Evolutionary conservation across 2,797 vertebrate species (phyloP).

Genomic region (Propithecus deckenii): DNA sequence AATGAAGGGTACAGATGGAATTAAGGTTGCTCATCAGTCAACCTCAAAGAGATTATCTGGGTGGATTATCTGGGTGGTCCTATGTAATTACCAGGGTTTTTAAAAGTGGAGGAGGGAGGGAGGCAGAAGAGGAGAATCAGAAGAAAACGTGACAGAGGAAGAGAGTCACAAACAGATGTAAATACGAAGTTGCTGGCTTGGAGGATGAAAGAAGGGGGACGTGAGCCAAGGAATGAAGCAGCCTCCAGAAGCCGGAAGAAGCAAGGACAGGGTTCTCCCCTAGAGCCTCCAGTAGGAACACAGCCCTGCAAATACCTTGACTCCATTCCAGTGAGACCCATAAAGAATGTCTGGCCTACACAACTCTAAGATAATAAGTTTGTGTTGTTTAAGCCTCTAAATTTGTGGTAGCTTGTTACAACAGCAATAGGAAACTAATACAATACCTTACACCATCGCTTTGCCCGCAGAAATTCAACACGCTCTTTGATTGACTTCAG

Average conservation of each 20-base stretch:
- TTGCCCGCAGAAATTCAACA: conserved; percentile 21
- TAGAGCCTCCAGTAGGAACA: neutral
- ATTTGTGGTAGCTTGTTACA: neutral
- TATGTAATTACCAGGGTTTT: neutral
- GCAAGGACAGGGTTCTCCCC: neutral
- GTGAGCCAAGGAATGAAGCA: neutral
- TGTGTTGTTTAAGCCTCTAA: neutral
- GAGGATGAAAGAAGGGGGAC: neutral
- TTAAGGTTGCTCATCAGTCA: neutral
- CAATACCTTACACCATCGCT: neutral
- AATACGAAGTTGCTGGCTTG: neutral
- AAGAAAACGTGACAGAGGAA: neutral
- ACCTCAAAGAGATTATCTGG: neutral
- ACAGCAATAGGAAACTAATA: neutral
- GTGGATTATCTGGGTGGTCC: neutral
- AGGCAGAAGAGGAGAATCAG: neutral
- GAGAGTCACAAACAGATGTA: neutral
- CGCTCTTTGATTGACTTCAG: neutral
- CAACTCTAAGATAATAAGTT: neutral
- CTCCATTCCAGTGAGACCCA: neutral
- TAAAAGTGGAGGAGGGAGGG: neutral
- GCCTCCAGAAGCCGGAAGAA: neutral
- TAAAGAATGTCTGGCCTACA: neutral
- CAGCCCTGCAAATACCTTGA: neutral
- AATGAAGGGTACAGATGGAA: neutral